phyloP scores from a whole-genome alignment of 2,888 invertebrate species.

The Psylliodes chrysocephalus region DNA sequence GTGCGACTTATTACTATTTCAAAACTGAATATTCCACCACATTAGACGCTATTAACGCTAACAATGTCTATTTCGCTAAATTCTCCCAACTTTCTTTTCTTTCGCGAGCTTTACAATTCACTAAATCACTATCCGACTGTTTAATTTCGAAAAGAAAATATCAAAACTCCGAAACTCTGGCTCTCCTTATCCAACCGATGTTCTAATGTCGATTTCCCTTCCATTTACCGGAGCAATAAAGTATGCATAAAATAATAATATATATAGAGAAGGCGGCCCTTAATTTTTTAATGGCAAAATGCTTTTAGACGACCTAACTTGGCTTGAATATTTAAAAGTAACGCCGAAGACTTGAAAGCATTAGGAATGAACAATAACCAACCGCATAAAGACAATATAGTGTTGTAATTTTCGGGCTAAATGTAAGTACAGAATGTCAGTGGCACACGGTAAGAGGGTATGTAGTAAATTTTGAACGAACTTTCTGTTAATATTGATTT shows the following conservation, averaged over 20 bases:
- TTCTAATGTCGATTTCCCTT: constrained; percentile 58
- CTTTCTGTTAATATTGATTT: no score
- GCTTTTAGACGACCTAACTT: constrained; percentile 69
- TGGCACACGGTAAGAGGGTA: neutral
- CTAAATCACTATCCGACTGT: no score
- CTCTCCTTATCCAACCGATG: no score
- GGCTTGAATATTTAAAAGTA: constrained; percentile 64
- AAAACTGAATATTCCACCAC: no score
- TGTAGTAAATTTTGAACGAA: no score
- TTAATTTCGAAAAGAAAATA: no score
- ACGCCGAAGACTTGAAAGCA: constrained; percentile 59
- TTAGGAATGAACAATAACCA: constrained; percentile 57
- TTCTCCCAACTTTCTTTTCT: no score
- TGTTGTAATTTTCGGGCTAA: constrained; percentile 54
- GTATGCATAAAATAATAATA: constrained; percentile 66
- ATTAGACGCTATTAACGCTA: no score
- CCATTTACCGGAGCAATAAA: constrained; percentile 61
- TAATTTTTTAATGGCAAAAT: constrained; percentile 74
- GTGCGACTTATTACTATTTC: no score
- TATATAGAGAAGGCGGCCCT: constrained; percentile 61
- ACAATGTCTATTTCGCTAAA: no score
- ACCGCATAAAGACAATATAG: constrained; percentile 59
- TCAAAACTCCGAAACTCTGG: neutral
- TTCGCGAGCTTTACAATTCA: no score
- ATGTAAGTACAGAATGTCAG: constrained; percentile 33